Base-by-base conservation (phyloP, 2,113 vertebrate genomes). In the Aspidoscelis tigris region DNA sequence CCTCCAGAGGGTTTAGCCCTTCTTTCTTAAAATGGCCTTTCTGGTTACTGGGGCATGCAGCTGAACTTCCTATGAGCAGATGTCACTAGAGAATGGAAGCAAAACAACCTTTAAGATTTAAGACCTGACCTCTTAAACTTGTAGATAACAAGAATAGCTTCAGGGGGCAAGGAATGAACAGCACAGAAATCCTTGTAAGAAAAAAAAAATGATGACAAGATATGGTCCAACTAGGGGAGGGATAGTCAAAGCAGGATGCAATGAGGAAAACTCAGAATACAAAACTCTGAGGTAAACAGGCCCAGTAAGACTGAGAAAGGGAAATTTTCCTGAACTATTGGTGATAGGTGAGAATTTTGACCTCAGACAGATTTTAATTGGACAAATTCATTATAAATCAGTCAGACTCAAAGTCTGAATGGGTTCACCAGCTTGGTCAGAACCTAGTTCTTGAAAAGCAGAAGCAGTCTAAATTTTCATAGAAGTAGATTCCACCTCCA, bases 51-150 rank as follows among this genome's bases (percentile, higher is more conserved):
- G 61, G 41, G 41, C 77, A n/a, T 66, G 61, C 77, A 66, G 77
- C 21, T 79, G 61, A 66, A 39, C 76, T 78, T 78, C 58, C 58
- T 61, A 41, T 24, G 39, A 78, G 77, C 77, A 79, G 77, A 79
- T 79, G 77, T 47, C 77, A 79, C 21, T 66, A 7, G 64, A 66
- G 41, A 79, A 79, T 44, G 58, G 39, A 78, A 65, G 64, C 58
- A 78, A 65, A 78, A 64, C 58, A 64, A 43, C 76, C 55, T 64
- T 55, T 43, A 61, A 78, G 55, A 43, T 65, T 78, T 21, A 64
- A 78, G 76, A 61, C 76, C 39, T 78, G 58, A 65, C 76, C 58
- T 65, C 76, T 78, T 78, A 78, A 78, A 78, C 58, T 78, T 79
- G 41, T 16, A 66, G 61, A 66, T 26, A 66, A 43, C 55, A 58